Base-by-base conservation (phyloP, 2,888 invertebrate genomes). In the Lucinisca nassula region DNA sequence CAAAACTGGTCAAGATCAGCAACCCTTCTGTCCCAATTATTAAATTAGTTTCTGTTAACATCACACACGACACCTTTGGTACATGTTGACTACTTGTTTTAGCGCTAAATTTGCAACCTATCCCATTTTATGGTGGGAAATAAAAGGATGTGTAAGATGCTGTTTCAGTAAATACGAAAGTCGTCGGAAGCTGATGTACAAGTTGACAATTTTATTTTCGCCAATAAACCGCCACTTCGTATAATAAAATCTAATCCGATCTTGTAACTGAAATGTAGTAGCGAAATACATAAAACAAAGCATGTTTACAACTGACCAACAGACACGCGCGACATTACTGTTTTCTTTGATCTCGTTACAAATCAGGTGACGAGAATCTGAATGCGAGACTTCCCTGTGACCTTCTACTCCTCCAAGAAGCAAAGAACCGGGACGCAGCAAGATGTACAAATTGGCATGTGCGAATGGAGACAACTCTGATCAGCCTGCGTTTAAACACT, bases 301-400 rank as follows among this genome's bases (percentile, higher is more conserved):
- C 35, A 35, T 35, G 32, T 32, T 67, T 21, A 67, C 67, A 35
- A n/a, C 2, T 17, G 67, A 14, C 8, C 67, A 35, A 35, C 30
- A 67, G 21, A 67, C 67, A 67, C 67, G 67, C 30, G 6, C 67
- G n/a, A 35, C 67, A 67, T 21, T 6, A 67, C 8, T 4, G 10
- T 35, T 14, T 67, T 35, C 67, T 67, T 67, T 67, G 67, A 67
- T 67, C 67, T 67, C 67, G 67, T 35, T 17, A 32, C 67, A 30
- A 35, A 35, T 35, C 67, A 67, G 17, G 67, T 67, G 67, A 35
- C 67, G 17, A 35, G 10, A 17, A 67, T 35, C 32, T 32, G 10
- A 45, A 35, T 61, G 27, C 67, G 67, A 67, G 67, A 67, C 61
- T 61, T 61, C 61, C 4, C 24, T 14, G 67, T 24, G 67, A 67